These are phyloP conservation scores for Marasmarcha lunaedactyla DNA, from an alignment of 2,888 invertebrate species.

Conservation along the genomic window DNA sequence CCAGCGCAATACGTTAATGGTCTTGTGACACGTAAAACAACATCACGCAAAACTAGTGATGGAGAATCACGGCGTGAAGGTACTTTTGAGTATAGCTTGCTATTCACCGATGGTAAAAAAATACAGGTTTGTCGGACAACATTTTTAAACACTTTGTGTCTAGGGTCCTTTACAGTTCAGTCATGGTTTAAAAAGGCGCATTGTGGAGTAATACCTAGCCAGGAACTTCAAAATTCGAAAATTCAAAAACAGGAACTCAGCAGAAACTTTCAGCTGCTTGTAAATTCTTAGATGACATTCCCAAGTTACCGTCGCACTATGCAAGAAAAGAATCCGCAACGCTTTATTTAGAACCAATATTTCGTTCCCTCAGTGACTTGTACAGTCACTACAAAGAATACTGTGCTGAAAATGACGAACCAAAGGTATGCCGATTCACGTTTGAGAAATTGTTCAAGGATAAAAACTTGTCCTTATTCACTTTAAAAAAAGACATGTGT, in stretches of 20 bases:
- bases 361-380: slow-evolving; percentile 13
- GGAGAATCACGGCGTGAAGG: slow-evolving; percentile 13
- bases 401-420: slow-evolving; percentile 14
- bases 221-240: too few species aligned
- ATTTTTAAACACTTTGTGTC: slow-evolving; percentile 16
- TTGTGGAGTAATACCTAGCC: slow-evolving; percentile 10
- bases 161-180: slow-evolving; percentile 14
- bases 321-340: slow-evolving; percentile 8
- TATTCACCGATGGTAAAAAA: slow-evolving; percentile 4
- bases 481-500: slow-evolving; percentile 20
- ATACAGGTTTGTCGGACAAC: slow-evolving; percentile 15
- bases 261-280: too few species aligned
- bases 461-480: slow-evolving; percentile 18
- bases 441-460: slow-evolving; percentile 18
- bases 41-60: slow-evolving; percentile 2
- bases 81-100: slow-evolving; percentile 5
- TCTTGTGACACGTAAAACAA: slow-evolving; percentile 1
- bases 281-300: too few species aligned
- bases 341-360: slow-evolving; percentile 17
- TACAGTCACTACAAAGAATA: too few species aligned
- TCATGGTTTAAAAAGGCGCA: slow-evolving; percentile 14
- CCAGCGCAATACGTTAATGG: slow-evolving; percentile 4
- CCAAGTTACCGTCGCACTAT: slow-evolving; percentile 20
- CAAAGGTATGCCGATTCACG: slow-evolving; percentile 15
- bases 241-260: too few species aligned